These are phyloP conservation scores for Etia nguti DNA, from an alignment of 2,113 vertebrate species.

Conservation along the genomic window DNA sequence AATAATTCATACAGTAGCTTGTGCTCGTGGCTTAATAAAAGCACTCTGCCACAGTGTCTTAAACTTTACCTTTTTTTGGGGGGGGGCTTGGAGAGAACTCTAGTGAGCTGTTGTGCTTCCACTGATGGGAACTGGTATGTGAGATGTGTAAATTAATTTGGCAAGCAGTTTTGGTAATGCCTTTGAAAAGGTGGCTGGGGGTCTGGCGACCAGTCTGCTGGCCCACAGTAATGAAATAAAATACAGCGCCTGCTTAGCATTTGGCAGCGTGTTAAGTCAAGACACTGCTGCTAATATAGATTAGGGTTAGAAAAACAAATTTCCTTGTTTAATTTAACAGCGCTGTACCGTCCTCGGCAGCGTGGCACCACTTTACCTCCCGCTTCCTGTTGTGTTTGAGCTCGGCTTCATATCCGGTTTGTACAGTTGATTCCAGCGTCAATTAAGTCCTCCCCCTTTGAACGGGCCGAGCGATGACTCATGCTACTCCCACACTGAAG, in stretches of 20 bases:
- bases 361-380: background rate
- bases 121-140: background rate
- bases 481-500: background rate
- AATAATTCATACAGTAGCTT: constrained; percentile 67
- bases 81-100: background rate
- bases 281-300: background rate
- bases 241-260: background rate
- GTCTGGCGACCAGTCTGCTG: background rate
- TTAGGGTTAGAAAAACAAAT: background rate
- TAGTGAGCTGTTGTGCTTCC: background rate
- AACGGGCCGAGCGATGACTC: background rate
- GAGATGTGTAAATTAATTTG: constrained; percentile 17
- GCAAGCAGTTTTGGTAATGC: background rate
- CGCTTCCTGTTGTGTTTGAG: background rate
- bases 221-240: background rate
- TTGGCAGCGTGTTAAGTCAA: background rate
- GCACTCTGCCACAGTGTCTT: constrained; percentile 33
- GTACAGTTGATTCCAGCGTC: background rate
- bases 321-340: background rate
- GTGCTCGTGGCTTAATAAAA: constrained; percentile 61
- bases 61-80: background rate
- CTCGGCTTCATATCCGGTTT: background rate
- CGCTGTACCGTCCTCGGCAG: background rate
- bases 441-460: background rate
- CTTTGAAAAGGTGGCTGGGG: background rate